phyloP scores from a whole-genome alignment of 2,797 vertebrate genomes.

The Dendrocincla fuliginosa region DNA sequence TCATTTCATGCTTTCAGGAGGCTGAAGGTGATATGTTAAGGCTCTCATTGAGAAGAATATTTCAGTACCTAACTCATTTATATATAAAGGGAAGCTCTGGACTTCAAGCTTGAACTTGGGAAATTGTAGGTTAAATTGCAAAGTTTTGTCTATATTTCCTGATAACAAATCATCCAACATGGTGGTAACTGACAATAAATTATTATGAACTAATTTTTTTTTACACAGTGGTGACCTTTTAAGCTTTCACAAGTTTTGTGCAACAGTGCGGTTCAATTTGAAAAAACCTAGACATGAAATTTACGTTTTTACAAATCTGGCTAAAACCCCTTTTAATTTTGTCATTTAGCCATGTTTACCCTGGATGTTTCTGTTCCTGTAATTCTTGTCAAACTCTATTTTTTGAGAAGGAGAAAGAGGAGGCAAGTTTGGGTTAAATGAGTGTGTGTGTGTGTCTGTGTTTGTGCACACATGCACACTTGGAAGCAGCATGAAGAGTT shows the following conservation, averaged over 20 bases:
- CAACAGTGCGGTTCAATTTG: background rate
- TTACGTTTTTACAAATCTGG: background rate
- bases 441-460: background rate
- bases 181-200: background rate
- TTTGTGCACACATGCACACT: accelerated
- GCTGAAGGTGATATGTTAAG: background rate
- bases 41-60: background rate
- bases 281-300: background rate
- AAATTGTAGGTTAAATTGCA: background rate
- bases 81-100: background rate
- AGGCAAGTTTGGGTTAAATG: background rate
- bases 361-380: background rate
- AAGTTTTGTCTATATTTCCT: background rate
- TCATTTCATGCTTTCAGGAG: background rate
- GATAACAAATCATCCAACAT: background rate
- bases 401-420: background rate
- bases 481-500: background rate
- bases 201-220: background rate
- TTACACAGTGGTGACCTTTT: background rate
- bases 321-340: background rate
- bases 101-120: background rate
- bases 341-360: background rate
- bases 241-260: background rate
- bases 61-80: background rate
- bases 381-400: background rate